Evolutionary conservation across 2,888 invertebrate genomes (phyloP).

Genomic region (Salticus scenicus): DNA sequence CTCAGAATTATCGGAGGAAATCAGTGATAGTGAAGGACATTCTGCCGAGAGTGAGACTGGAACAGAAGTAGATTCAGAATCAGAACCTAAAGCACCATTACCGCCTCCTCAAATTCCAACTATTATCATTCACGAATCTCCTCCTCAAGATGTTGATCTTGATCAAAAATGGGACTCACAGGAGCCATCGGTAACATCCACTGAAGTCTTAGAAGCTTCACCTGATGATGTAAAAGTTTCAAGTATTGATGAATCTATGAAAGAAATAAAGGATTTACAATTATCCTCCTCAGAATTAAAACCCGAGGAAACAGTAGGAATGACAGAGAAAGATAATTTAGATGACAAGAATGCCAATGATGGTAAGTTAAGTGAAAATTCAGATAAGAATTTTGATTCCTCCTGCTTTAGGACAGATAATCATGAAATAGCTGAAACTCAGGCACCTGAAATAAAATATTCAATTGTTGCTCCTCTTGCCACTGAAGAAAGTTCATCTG

Average conservation of each 20-base stretch:
- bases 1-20: conserved; percentile 81
- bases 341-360: background rate
- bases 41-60: conserved; percentile 84
- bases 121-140: conserved; percentile 70
- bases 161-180: conserved; percentile 69
- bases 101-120: conserved; percentile 84
- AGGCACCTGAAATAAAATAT: background rate
- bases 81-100: conserved; percentile 78
- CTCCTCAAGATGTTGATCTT: conserved; percentile 64
- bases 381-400: conserved; percentile 56
- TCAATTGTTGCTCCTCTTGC: conserved; percentile 46
- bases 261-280: background rate
- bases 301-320: background rate
- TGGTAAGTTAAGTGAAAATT: conserved; percentile 57
- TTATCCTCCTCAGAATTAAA: background rate
- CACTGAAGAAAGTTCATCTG: conserved; percentile 55
- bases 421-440: background rate
- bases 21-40: conserved; percentile 84
- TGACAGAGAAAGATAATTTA: background rate
- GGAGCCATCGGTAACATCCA: background rate
- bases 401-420: conserved; percentile 39
- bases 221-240: background rate
- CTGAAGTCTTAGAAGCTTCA: background rate
- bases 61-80: conserved; percentile 94
- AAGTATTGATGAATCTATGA: background rate